Percentiles rank a stretch among this genome's conserved stretches.
phyloP scores from a whole-genome alignment of 2,113 vertebrate species.

The Corvus hawaiiensis region DNA sequence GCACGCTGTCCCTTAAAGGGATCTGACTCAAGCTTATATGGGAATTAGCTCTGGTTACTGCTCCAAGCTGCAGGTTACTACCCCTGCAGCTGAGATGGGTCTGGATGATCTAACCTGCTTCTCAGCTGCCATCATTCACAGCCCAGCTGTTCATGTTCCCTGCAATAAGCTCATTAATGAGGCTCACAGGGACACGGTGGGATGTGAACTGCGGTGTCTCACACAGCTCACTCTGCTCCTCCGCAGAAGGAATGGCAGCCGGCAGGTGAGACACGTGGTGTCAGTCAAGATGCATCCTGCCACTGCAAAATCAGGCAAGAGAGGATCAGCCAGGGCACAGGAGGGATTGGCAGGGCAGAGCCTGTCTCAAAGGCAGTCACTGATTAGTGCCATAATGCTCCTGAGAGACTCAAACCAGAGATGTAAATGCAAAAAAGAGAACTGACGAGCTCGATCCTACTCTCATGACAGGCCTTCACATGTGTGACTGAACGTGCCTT shows the following conservation, averaged over 20 bases:
- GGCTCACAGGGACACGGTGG: accelerated
- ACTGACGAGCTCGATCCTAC: accelerated
- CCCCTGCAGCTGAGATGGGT: background rate
- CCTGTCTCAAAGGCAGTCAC: accelerated
- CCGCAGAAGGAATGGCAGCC: accelerated
- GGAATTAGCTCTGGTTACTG: background rate
- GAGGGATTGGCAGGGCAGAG: background rate
- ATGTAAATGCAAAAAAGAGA: background rate
- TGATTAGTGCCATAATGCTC: accelerated
- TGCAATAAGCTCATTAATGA: background rate
- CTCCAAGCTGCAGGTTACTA: background rate
- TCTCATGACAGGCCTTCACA: background rate
- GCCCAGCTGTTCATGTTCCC: accelerated
- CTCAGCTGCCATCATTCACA: accelerated
- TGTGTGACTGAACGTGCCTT: background rate
- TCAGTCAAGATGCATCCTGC: background rate
- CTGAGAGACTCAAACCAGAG: background rate
- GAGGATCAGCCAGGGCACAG: accelerated
- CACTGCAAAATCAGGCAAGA: background rate
- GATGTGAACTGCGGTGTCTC: accelerated
- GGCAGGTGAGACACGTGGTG: background rate
- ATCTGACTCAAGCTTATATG: background rate
- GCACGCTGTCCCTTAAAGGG: background rate
- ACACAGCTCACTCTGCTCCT: accelerated
- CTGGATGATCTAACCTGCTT: background rate